These are phyloP conservation scores for Ganaspis sp. DNA, from an alignment of 1,140 invertebrate species.

Conservation along the genomic window DNA sequence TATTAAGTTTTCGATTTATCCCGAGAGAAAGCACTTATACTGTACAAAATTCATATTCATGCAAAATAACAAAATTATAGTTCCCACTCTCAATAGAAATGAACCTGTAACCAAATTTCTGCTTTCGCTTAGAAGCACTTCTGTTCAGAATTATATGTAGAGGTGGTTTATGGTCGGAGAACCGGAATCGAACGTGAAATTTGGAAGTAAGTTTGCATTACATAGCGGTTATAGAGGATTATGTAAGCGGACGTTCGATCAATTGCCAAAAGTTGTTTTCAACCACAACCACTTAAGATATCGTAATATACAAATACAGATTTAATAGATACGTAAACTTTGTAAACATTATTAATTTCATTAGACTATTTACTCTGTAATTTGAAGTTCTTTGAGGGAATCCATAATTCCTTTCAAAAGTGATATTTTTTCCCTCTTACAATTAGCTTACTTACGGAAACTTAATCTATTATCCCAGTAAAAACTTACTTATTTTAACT, in stretches of 20 bases:
- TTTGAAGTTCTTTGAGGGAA: too few species aligned
- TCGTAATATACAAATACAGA: not conserved
- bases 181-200: not conserved
- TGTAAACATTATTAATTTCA: not conserved
- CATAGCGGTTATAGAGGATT: constrained; percentile 5
- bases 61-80: constrained; percentile 19
- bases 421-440: too few species aligned
- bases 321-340: not conserved
- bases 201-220: not conserved
- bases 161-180: not conserved
- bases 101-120: constrained; percentile 3
- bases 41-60: not conserved
- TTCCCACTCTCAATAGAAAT: not conserved
- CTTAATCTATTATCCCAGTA: too few species aligned
- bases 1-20: too few species aligned
- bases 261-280: constrained; percentile 1
- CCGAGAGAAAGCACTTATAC: not conserved
- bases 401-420: too few species aligned
- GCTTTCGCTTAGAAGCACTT: not conserved
- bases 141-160: not conserved
- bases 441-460: too few species aligned
- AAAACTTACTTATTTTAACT: too few species aligned
- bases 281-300: constrained; percentile 9
- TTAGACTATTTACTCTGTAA: not conserved
- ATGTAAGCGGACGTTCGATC: not conserved